Percentiles rank a stretch among this genome's conserved stretches.
Conservation (phyloP, 1,140 invertebrate genomes). For the Conopomorpha cramerella region DNA sequence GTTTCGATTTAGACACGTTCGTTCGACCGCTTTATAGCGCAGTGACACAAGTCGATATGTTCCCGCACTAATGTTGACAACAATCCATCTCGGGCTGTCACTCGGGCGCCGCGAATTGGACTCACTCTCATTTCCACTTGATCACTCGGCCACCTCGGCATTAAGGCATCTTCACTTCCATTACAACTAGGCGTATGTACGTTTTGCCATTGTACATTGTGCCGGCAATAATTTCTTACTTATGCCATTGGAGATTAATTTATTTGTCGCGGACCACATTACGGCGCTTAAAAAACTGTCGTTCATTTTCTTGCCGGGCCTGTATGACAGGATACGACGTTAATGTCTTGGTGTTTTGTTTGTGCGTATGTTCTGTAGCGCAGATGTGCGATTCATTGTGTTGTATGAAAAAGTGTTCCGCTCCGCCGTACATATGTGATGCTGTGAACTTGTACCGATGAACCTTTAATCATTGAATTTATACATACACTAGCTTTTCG, state of each 20-base stretch:
- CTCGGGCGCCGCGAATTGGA: conserved; percentile 45
- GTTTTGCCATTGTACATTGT: conserved; percentile 22
- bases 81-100: conserved; percentile 53
- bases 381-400: conserved; percentile 44
- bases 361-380: conserved; percentile 22
- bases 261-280: conserved; percentile 36
- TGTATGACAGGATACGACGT: conserved; percentile 50
- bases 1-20: conserved; percentile 4
- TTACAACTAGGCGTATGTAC: conserved; percentile 17
- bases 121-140: conserved; percentile 54
- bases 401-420: conserved; percentile 22
- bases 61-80: conserved; percentile 55
- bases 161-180: too few species aligned
- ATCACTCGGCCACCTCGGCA: too few species aligned
- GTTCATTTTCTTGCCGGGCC: conserved; percentile 30
- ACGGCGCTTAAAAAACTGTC: conserved; percentile 26
- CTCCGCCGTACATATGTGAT: conserved; percentile 19
- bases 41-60: conserved; percentile 49
- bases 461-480: too few species aligned
- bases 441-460: too few species aligned
- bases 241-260: conserved; percentile 33
- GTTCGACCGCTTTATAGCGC: conserved; percentile 17
- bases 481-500: too few species aligned
- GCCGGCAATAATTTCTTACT: conserved; percentile 17
- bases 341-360: too few species aligned